phyloP scores from a whole-genome alignment of 2,888 invertebrate species.

The Chalcosyrphus nemorum region DNA sequence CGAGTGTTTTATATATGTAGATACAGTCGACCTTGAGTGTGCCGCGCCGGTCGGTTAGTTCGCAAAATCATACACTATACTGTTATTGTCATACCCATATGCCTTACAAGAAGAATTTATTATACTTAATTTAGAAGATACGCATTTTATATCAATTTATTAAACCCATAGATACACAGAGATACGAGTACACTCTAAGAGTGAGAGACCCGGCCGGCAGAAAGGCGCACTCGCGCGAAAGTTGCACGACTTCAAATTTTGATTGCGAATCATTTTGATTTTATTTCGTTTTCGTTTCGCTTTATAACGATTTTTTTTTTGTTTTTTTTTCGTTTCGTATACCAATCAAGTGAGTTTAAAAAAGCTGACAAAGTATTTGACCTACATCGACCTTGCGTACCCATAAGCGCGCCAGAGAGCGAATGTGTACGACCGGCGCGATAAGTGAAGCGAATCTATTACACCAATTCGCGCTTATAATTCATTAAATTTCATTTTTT shows the following conservation, averaged over 20 bases:
- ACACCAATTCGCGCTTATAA: conserved; percentile 44
- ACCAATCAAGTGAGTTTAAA: conserved; percentile 56
- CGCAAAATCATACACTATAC: background rate
- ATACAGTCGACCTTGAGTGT: conserved; percentile 53
- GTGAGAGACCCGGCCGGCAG: background rate
- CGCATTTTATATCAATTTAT: conserved; percentile 68
- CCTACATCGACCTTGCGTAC: conserved; percentile 68
- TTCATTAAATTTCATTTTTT: background rate
- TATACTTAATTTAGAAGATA: conserved; percentile 50
- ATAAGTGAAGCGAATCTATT: conserved; percentile 49
- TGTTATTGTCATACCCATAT: background rate
- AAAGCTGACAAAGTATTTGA: conserved; percentile 69
- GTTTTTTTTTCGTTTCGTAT: no score
- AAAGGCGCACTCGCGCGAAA: conserved; percentile 42
- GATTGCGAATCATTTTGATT: conserved; percentile 53
- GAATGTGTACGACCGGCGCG: background rate
- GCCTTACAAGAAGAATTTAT: conserved; percentile 47
- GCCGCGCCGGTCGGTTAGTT: conserved; percentile 13
- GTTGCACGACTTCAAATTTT: conserved; percentile 50
- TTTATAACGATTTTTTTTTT: background rate
- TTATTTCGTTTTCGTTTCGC: background rate
- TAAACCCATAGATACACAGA: conserved; percentile 37
- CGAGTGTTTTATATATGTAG: background rate
- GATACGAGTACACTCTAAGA: conserved; percentile 1
- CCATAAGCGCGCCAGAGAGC: conserved; percentile 6